A percentile compares a stretch with the other conserved stretches of the same genome.
These are phyloP conservation scores for Tuberolachnus salignus DNA, from an alignment of 2,888 invertebrate genomes.

Conservation along the genomic window DNA sequence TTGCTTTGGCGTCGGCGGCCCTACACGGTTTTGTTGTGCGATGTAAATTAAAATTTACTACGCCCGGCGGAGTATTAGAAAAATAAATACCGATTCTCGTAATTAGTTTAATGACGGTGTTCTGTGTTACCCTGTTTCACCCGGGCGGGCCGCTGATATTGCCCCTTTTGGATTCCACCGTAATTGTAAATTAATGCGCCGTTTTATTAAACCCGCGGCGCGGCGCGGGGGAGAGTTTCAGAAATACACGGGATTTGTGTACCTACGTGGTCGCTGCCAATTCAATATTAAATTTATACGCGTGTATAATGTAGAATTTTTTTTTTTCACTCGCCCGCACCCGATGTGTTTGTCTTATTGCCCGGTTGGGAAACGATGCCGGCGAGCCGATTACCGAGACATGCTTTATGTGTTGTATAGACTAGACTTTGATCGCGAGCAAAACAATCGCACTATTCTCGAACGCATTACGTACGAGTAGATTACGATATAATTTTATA, in stretches of 20 bases:
- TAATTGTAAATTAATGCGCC: conserved; percentile 54
- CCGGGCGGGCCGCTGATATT: not conserved
- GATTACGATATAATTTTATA: no score
- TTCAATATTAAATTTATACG: conserved; percentile 12
- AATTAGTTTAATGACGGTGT: conserved; percentile 52
- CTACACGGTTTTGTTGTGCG: conserved; percentile 26
- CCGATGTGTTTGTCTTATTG: no score
- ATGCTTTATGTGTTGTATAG: no score
- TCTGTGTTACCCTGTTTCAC: conserved; percentile 40
- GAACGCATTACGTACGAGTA: no score
- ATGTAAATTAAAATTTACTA: conserved; percentile 53
- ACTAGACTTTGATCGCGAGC: no score
- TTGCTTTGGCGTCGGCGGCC: conserved; percentile 4
- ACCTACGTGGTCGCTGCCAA: conserved; percentile 16
- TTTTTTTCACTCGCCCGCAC: no score
- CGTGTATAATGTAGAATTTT: conserved; percentile 12
- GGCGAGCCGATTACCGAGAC: no score
- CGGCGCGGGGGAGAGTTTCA: not conserved
- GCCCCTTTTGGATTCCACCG: conserved; percentile 42
- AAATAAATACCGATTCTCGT: conserved; percentile 54
- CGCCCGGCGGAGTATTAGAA: conserved; percentile 50
- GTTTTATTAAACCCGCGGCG: conserved; percentile 43
- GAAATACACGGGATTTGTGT: conserved; percentile 21
- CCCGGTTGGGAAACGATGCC: no score
- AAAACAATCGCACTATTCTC: no score